Base-by-base conservation (phyloP, 37 sponge, comb jelly and placozoan species). In the Tethya wilhelma region DNA sequence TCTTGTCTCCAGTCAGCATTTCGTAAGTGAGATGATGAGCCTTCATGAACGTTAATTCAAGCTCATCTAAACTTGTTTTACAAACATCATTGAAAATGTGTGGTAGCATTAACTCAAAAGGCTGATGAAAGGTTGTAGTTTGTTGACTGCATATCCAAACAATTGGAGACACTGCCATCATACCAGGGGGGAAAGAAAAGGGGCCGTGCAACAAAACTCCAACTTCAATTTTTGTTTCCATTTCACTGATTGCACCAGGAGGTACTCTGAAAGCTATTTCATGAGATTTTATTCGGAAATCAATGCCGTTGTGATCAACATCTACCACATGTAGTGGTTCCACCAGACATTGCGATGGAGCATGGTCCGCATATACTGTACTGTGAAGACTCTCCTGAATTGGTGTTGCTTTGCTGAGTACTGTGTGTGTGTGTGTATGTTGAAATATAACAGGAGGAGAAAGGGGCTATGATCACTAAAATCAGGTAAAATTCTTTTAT, bases 201-300 rank as follows among this genome's bases (percentile, higher is more conserved):
- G 63, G 63, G 28, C 63, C 63, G 28, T 60, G 63, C 7, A n/a
- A 6, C 28, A 60, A n/a, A 60, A 60, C 28, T 60, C 63, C 63
- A 26, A 60, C 63, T n/a, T 60, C 63, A n/a, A 60, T 60, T 60
- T 60, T n/a, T n/a, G n/a, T n/a, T n/a, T n/a, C n/a, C n/a, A n/a
- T n/a, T n/a, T n/a, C n/a, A n/a, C n/a, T 12, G 22, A 60, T 60
- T 12, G 63, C 63, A 25, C 63, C 63, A n/a, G 63, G 28, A n/a
- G 63, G 63, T n/a, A 60, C 28, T 26, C 22, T n/a, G 63, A 60
- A 7, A 26, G 28, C 7, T 49, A 49, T 49, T 49, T 49, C 14
- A 49, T 9, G 53, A 49, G 53, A 49, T 49, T 49, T 49, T 14
- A 14, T 14, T 49, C 14, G 53, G 53, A 49, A 49, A 49, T 19